These are phyloP conservation scores for Microctonus aethiopoides DNA, from an alignment of 2,888 invertebrate genomes.

Conservation along the genomic window DNA sequence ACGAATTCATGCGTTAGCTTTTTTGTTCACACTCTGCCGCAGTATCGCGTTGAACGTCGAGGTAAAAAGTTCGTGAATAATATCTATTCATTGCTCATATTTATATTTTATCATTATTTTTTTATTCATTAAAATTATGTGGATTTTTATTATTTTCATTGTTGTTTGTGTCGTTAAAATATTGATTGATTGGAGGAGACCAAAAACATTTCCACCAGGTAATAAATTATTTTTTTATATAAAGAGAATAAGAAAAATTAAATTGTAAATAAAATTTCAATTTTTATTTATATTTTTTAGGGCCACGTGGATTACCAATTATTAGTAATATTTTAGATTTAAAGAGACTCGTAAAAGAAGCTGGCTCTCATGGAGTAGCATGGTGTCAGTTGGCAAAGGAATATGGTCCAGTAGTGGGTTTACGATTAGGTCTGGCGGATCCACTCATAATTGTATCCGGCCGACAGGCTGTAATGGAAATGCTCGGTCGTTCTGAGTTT, in stretches of 20 bases:
- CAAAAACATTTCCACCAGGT: slow-evolving; percentile 56
- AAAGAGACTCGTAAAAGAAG: slow-evolving; percentile 59
- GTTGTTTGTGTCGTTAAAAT: slow-evolving; percentile 45
- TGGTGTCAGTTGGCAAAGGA: slow-evolving; percentile 71
- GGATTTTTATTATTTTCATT: slow-evolving; percentile 46
- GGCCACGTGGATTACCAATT: slow-evolving; percentile 70
- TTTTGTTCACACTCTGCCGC: slow-evolving; percentile 37
- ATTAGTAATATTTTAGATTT: slow-evolving; percentile 69
- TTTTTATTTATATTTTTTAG: slow-evolving; percentile 57
- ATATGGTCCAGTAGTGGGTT: slow-evolving; percentile 76
- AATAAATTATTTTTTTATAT: slow-evolving; percentile 14
- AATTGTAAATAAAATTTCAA: too few species aligned
- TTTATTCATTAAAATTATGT: slow-evolving; percentile 45
- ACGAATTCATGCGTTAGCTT: slow-evolving; percentile 17
- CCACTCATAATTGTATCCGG: slow-evolving; percentile 74
- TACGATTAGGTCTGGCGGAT: slow-evolving; percentile 72
- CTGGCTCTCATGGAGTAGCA: slow-evolving; percentile 72
- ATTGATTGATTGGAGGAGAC: slow-evolving; percentile 39
- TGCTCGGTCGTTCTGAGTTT: slow-evolving; percentile 74
- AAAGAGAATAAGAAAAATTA: not conserved
- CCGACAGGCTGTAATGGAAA: slow-evolving; percentile 73
- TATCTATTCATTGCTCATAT: not conserved
- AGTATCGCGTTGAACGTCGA: slow-evolving; percentile 40
- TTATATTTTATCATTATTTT: too few species aligned
- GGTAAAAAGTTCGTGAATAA: slow-evolving; percentile 21